Percentiles rank a stretch among this genome's conserved stretches.
phyloP scores from a whole-genome alignment of 2,797 vertebrate genomes.

The Setipinna tenuifilis region DNA sequence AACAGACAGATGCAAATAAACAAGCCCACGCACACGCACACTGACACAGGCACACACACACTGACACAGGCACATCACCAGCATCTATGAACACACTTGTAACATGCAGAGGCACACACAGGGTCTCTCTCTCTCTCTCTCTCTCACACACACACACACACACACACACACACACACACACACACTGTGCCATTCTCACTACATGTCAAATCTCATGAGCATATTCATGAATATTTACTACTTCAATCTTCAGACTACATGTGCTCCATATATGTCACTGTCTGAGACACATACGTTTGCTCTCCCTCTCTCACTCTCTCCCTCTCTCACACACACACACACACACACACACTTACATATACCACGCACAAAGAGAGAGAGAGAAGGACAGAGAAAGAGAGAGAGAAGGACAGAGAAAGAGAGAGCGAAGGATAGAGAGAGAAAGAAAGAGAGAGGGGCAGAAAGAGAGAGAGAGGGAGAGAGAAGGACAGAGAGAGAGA shows the following conservation, averaged over 20 bases:
- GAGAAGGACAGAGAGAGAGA: no score
- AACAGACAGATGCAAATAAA: conserved; percentile 5
- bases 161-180: conserved; percentile 38
- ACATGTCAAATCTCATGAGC: conserved; percentile 58
- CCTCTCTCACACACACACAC: not conserved
- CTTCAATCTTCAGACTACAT: conserved; percentile 68
- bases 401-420: no score
- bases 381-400: no score
- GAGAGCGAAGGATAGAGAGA: not conserved
- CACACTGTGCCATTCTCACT: conserved; percentile 45
- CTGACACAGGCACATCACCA: no score
- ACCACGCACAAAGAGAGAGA: not conserved
- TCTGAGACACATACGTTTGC: conserved; percentile 39
- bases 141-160: not conserved
- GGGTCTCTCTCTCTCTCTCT: no score
- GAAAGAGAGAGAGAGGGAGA: not conserved
- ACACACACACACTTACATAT: not conserved
- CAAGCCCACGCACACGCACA: not conserved
- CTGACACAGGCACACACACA: not conserved
- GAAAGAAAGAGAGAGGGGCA: not conserved
- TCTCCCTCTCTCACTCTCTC: conserved; percentile 16
- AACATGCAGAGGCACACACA: no score
- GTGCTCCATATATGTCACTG: conserved; percentile 75
- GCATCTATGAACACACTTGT: no score
- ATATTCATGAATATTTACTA: conserved; percentile 76